Conservation (phyloP, 2,113 vertebrate genomes). For the Machaerirhynchus nigripectus region DNA sequence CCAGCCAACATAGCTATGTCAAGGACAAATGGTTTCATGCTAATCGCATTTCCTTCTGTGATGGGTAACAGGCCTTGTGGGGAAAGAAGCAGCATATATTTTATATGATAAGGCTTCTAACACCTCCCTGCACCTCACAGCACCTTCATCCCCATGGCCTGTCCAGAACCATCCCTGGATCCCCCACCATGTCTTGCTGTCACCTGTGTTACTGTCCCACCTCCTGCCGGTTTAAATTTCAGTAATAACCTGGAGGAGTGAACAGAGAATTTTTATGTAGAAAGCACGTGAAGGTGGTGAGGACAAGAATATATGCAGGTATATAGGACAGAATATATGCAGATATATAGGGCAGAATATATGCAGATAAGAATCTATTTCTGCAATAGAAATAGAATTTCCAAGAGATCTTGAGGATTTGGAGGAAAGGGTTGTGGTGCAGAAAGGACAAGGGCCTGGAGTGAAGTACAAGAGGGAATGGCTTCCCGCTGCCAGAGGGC, state of each 20-base stretch:
- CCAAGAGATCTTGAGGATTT: neutral
- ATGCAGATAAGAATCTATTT: too few relatives aligned
- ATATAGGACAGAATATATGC: too few relatives aligned
- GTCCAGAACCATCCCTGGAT: rapidly evolving
- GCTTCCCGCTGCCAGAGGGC: neutral
- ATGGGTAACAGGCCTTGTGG: neutral
- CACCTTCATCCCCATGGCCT: neutral
- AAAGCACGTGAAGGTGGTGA: neutral
- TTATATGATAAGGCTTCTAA: neutral
- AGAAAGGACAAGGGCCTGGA: neutral
- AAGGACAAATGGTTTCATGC: neutral
- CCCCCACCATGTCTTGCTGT: rapidly evolving
- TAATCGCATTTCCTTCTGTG: neutral
- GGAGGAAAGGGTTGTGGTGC: neutral
- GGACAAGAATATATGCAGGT: too few relatives aligned
- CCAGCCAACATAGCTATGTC: neutral
- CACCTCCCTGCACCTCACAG: neutral
- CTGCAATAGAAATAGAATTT: neutral
- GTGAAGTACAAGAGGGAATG: rapidly evolving
- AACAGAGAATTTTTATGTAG: neutral
- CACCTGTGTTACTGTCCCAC: neutral
- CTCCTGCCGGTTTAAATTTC: neutral
- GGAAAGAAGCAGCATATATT: neutral
- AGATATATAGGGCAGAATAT: too few relatives aligned
- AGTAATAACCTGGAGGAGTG: neutral